Conservation (phyloP, 2,113 vertebrate genomes). For the Hystrix cristata region DNA sequence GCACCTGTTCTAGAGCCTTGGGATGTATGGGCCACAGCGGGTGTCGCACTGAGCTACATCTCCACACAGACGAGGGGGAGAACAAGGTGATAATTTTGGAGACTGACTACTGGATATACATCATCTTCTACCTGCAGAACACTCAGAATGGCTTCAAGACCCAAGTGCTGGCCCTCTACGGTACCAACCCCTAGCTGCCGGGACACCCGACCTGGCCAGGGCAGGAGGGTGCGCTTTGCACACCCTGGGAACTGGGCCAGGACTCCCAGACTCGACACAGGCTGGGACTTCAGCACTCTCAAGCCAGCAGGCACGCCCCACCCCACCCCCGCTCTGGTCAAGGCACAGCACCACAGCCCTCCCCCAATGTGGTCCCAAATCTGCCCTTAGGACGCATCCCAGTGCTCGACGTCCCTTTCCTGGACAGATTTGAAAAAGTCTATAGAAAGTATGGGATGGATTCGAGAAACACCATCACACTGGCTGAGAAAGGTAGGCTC, state of each 20-base stretch:
- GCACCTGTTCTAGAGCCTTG: neutral
- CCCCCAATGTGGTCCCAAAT: neutral
- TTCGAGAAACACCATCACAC: neutral
- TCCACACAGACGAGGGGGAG: neutral
- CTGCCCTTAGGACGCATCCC: neutral
- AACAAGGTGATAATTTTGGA: neutral
- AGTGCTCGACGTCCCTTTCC: neutral
- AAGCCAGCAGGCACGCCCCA: neutral
- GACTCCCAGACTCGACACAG: neutral
- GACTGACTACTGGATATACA: neutral
- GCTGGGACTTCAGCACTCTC: neutral
- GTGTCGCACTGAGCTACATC: accelerated
- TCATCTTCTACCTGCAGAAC: conserved; percentile 52
- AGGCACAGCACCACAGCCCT: neutral
- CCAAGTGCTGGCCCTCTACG: neutral
- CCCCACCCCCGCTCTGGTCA: neutral
- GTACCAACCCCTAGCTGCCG: neutral
- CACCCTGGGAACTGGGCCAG: neutral
- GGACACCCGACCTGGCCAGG: neutral
- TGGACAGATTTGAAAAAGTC: neutral
- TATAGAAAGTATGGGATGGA: neutral
- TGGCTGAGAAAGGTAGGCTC: neutral
- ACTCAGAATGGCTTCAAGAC: accelerated
- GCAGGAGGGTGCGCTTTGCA: too few species aligned
- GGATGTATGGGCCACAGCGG: accelerated